Percentiles rank a stretch among this genome's conserved stretches.
Conservation (phyloP, 2,888 invertebrate species). For the Athetis lepigone region DNA sequence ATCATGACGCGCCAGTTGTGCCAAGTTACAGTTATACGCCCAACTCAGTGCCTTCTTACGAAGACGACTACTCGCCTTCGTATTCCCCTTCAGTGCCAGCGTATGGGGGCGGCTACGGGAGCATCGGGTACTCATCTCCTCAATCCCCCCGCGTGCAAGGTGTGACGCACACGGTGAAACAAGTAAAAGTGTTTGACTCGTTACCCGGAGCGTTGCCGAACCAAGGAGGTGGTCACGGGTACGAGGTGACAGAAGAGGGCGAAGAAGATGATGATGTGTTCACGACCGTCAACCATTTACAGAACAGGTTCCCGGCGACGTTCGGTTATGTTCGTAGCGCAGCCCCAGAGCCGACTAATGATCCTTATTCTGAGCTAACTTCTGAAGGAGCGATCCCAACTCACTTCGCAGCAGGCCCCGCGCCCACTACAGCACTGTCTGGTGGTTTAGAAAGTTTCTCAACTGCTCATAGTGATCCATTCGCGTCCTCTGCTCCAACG, state of each 20-base stretch:
- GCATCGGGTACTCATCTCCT: constrained; percentile 55
- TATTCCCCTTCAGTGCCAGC: constrained; percentile 73
- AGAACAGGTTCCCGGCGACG: constrained; percentile 80
- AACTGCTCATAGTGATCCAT: constrained; percentile 69
- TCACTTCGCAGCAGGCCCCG: constrained; percentile 73
- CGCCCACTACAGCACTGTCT: constrained; percentile 71
- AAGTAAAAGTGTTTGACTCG: constrained; percentile 85
- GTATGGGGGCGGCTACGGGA: constrained; percentile 69
- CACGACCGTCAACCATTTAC: constrained; percentile 77
- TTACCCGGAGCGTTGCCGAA: constrained; percentile 77
- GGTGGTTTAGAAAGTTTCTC: constrained; percentile 73
- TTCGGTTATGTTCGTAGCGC: constrained; percentile 77
- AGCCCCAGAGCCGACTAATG: constrained; percentile 70
- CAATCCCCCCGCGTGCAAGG: constrained; percentile 72
- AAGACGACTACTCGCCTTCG: constrained; percentile 75
- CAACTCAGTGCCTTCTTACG: constrained; percentile 72
- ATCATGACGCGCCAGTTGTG: constrained; percentile 71
- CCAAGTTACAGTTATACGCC: constrained; percentile 73
- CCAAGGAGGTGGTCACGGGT: constrained; percentile 71
- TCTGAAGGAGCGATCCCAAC: constrained; percentile 73
- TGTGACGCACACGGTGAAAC: constrained; percentile 82
- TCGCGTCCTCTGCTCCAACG: constrained; percentile 69
- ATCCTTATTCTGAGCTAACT: constrained; percentile 73
- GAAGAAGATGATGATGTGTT: constrained; percentile 82
- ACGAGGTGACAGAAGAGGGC: constrained; percentile 85